phyloP scores from a whole-genome alignment of 2,888 invertebrate genomes.

The Conchocele bisecta region DNA sequence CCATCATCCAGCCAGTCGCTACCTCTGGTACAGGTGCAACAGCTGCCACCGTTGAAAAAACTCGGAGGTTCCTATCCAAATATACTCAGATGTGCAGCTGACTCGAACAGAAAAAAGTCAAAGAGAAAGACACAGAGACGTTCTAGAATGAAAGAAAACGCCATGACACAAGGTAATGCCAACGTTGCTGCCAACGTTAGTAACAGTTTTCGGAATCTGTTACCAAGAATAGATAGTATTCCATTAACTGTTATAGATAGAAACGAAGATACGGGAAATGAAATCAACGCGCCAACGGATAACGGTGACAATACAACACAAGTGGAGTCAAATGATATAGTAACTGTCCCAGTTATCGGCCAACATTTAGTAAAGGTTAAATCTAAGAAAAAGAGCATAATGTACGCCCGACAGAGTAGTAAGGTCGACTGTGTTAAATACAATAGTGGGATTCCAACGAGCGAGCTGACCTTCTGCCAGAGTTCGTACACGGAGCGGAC shows the following conservation, averaged over 20 bases:
- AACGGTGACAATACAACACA: neutral
- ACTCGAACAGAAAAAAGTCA: too few relatives aligned
- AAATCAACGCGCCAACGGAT: neutral
- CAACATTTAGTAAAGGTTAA: too few relatives aligned
- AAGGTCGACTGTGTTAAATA: neutral
- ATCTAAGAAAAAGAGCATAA: conserved; percentile 1
- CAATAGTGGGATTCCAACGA: neutral
- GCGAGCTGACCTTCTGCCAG: conserved; percentile 41
- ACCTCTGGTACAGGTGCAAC: conserved; percentile 50
- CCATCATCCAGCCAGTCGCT: conserved; percentile 26
- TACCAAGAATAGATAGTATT: too few relatives aligned
- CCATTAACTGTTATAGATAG: too few relatives aligned
- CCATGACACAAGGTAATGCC: too few relatives aligned
- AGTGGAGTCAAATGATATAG: neutral
- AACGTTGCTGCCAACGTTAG: too few relatives aligned
- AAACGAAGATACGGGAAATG: too few relatives aligned
- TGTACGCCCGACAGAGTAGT: neutral
- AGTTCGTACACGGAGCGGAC: conserved; percentile 51
- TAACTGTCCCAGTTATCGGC: neutral
- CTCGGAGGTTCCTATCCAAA: too few relatives aligned
- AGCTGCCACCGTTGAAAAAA: conserved; percentile 51
- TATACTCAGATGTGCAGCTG: too few relatives aligned
- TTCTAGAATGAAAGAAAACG: too few relatives aligned
- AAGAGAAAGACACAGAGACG: too few relatives aligned
- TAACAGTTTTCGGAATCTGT: too few relatives aligned